Evolutionary conservation across 2,888 invertebrate species (phyloP).

Genomic region (Caenorhabditis becei): DNA sequence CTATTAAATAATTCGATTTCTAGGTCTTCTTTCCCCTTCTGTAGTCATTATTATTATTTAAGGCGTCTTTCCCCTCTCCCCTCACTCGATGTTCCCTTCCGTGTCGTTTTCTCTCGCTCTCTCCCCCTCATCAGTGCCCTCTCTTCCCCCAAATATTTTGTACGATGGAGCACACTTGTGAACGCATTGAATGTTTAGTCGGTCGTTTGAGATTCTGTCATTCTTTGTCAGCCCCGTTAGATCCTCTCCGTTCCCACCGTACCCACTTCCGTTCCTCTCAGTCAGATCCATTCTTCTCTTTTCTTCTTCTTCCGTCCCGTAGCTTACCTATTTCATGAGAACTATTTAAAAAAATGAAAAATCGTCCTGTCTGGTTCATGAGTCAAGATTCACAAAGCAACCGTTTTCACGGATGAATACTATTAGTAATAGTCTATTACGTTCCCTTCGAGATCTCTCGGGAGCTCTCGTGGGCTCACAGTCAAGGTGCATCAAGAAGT

Average conservation of each 20-base stretch:
- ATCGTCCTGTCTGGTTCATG: background rate
- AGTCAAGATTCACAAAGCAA: background rate
- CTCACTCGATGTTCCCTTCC: background rate
- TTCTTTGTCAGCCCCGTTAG: background rate
- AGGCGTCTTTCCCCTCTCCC: background rate
- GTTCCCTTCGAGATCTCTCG: too few relatives aligned
- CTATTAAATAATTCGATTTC: background rate
- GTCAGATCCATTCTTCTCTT: background rate
- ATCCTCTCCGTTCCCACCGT: background rate
- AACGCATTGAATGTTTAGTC: slow-evolving; percentile 19
- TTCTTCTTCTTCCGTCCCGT: background rate
- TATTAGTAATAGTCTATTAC: too few relatives aligned
- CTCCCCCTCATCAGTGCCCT: slow-evolving; percentile 11
- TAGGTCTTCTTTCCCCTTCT: background rate
- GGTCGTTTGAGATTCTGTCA: background rate
- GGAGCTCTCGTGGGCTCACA: too few relatives aligned
- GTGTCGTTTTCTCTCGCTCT: background rate
- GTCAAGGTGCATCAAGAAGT: too few relatives aligned
- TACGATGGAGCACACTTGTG: slow-evolving; percentile 20
- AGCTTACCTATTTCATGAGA: background rate
- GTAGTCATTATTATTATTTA: background rate
- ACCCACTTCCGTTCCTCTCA: background rate
- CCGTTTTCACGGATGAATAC: background rate
- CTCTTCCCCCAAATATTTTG: too few relatives aligned
- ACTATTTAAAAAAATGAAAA: background rate